Evolutionary conservation across 2,797 vertebrate species (phyloP), one percentile per base, ranked within the genome.

Genomic region (Taeniopygia guttata): DNA sequence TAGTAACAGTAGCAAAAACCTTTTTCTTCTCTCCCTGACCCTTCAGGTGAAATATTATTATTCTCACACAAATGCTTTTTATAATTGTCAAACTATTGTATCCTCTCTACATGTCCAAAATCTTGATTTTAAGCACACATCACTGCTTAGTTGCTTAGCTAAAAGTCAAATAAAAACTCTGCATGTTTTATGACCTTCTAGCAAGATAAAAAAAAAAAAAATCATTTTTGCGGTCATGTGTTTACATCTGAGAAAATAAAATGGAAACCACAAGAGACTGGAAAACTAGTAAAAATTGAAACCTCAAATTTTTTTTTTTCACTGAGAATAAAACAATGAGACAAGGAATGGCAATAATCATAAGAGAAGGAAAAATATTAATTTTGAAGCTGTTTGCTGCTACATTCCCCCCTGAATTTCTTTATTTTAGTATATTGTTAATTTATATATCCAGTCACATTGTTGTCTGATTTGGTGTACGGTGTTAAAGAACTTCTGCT

Each of bases 381-480:
- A 74, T 82, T 95, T 89, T 82, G 60, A 92, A 92, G 72, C 27
- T 64, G 4, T 34, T 8, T n/a, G 20, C 22, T 58, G 20, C 34
- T 70, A 19, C 10, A 40, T 74, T 83, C 51, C 40, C 62, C 10
- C 5, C 14, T 54, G 59, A 79, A 86, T 89, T 85, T 34, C 25
- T 94, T 22, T 15, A 64, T 62, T 95, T 88, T 79, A 94, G 64
- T 72, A 66, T 81, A 75, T 66, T 94, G 66, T 10, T 94, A 70
- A 68, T 85, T 64, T 72, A 64, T 52, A 46, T 87, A 77, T 77
- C 34, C n/a, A 95, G 86, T 93, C 88, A 95, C 60, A 70, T 36
- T 82, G 27, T 78, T 84, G 34, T 74, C 67, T 95, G 77, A 51
- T 95, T 94, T 67, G 78, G 77, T 46, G 16, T 29, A 38, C 45